Base-by-base conservation (phyloP, 2,797 vertebrate species). In the Poeciliopsis infans region DNA sequence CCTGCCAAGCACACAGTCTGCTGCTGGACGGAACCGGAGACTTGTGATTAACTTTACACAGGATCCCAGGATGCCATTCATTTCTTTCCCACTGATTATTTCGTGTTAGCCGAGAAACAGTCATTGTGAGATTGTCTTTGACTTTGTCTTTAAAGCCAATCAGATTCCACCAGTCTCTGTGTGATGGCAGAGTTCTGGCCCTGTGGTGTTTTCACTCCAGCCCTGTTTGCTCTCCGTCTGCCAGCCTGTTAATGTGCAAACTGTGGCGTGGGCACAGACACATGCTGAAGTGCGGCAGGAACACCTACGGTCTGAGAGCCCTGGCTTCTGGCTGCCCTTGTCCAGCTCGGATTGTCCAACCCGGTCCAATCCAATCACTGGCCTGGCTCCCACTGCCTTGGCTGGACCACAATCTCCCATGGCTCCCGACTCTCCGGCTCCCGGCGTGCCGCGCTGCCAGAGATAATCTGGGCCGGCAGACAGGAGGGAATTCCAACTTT, bases 381-480 rank as follows among this genome's bases (percentile, higher is more conserved):
- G 57, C 55, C 86, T 90, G 91, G 84, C 91, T 72, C 36, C 78
- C 81, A 71, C 79, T 83, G 83, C 86, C 80, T 82, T 82, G 87
- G 89, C 88, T 80, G 51, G 77, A 75, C 85, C 89, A 61, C 90
- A 88, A 79, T 90, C 84, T 80, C 16, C 31, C 85, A 82, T 70
- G 81, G 81, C 85, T 89, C 76, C 77, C 72, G 41, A 25, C 72
- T 43, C 39, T 31, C 36, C 20, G 74, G 79, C 84, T 92, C 86
- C 89, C 85, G 84, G 85, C 79, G 86, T 88, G 87, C 87, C 49
- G 85, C 70, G 6, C 78, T 89, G 92, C 93, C 93, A 93, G 90
- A 94, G 91, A 95, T 95, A 94, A 94, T 94, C 93, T 92, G 91
- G 84, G 91, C 90, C 77, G 82, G 88, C 91, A 94, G 94, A 95